Base-by-base conservation (phyloP, 2,888 invertebrate genomes). In the Eristalis tenax region DNA sequence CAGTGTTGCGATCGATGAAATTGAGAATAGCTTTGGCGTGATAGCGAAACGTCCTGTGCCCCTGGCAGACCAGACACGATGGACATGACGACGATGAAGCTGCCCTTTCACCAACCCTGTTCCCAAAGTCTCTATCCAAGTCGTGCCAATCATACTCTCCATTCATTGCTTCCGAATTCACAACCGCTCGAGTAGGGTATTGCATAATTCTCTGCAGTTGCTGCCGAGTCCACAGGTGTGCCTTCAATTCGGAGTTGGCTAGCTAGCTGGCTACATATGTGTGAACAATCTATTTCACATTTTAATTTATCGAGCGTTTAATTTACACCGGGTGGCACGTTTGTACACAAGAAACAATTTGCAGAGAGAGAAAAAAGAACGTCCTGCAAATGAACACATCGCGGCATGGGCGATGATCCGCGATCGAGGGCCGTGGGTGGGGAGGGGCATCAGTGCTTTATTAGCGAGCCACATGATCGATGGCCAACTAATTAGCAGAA, bases 401-500 rank as follows among this genome's bases (percentile, higher is more conserved):
- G 13, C 32, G 40, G 57, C 26, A 40, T 57, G 38, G 40, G 40
- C 28, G 5, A 40, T 0, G 26, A 11, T 5, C 11, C 32, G 32
- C 32, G 32, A 10, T 28, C 28, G 28, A 4, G 4, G 28, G 28
- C 28, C 28, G 28, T 23, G 59, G 38, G 23, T 2, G 40, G 57
- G 0, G 32, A 38, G 8, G 43, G 22, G 43, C 11, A 23, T 59
- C 18, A 5, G 56, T 68, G 35, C 63, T 75, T 57, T 63, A 81
- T 81, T 74, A 75, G 81, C 68, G 23, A 68, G 74, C 81, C 81
- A 40, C 81, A 81, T 81, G 81, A 81, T 81, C 81, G 81, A 74
- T 74, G 81, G 75, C 64, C 81, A 8, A 61, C 50, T 81, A 81
- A 81, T 81, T 75, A 81, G 81, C 73, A 64, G 13, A 6, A 50